Evolutionary conservation across 92 coral and sea anemone genomes (phyloP), one percentile per base, ranked within the genome.

Genomic region (Isaurus tuberculatus): DNA sequence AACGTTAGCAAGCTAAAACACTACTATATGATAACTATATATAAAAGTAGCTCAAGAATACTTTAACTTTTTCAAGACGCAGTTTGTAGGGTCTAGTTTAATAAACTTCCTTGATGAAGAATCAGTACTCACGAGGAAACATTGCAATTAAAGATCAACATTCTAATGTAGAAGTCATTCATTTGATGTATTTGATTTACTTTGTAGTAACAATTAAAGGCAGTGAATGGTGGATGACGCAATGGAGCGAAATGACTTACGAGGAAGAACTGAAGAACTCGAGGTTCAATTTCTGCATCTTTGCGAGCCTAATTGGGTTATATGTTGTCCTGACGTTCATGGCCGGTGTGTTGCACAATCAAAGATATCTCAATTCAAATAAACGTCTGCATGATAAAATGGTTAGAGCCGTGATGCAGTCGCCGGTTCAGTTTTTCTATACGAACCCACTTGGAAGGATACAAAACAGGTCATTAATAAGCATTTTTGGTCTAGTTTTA

Each of bases 381-480:
- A 77, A 48, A 33, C 20, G 44, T 15, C 87, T 89, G 25, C 92
- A 89, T 53, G 87, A 85, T 44, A 66, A 81, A 72, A 89, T 89
- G 89, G 82, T 89, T 2, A 70, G 80, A 71, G 49, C 89, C 8
- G 84, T 89, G 37, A 61, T 89, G 36, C 83, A 85, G 79, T 88
- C 92, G 15, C 92, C 92, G 11, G 86, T 89, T n/a, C 42, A 85
- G 80, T 89, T 89, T 80, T 89, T 89, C 43, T 87, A 89, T 67
- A 85, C 89, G 63, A 89, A 89, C 58, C 92, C 92, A 49, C 79
- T 77, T 31, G 92, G 92, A 10, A 87, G 92, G 16, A 89, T 89
- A 34, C 87, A 85, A 79, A 89, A 89, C 80, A 89, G 92, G 71
- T 89, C 64, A 82, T n/a, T 79, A 72, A 40, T 6, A 3, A 7